Conservation (phyloP, 2,797 vertebrate species). For the Phyllotis vaccarum region DNA sequence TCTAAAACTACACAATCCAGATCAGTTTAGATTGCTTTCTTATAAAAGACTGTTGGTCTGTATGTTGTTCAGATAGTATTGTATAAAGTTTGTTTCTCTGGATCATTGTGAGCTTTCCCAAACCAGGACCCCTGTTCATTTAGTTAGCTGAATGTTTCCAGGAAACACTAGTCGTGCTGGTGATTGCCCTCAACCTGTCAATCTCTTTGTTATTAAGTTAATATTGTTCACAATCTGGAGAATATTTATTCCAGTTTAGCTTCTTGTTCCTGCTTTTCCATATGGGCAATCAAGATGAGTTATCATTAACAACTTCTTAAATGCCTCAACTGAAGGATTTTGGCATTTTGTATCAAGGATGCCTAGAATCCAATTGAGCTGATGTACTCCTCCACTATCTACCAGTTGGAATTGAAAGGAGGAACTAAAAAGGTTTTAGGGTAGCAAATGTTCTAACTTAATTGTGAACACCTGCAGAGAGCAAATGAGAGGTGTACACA, state of each 20-base stretch:
- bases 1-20: neutral
- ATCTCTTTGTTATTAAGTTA: neutral
- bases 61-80: neutral
- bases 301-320: constrained; percentile 61
- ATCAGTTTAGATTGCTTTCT: neutral
- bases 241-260: constrained; percentile 29
- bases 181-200: neutral
- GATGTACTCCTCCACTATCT: constrained; percentile 77
- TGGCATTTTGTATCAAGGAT: constrained; percentile 51
- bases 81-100: neutral
- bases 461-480: constrained; percentile 80
- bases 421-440: constrained; percentile 74
- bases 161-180: neutral
- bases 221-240: constrained; percentile 12
- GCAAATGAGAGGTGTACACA: neutral
- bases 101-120: neutral
- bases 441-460: constrained; percentile 78
- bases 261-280: constrained; percentile 58
- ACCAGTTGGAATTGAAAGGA: constrained; percentile 71
- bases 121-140: neutral
- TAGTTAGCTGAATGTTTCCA: neutral
- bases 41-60: neutral
- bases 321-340: constrained; percentile 49
- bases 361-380: constrained; percentile 72
- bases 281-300: constrained; percentile 48